Conservation (phyloP, 2,797 vertebrate genomes). For the Phataginus tetradactyla region DNA sequence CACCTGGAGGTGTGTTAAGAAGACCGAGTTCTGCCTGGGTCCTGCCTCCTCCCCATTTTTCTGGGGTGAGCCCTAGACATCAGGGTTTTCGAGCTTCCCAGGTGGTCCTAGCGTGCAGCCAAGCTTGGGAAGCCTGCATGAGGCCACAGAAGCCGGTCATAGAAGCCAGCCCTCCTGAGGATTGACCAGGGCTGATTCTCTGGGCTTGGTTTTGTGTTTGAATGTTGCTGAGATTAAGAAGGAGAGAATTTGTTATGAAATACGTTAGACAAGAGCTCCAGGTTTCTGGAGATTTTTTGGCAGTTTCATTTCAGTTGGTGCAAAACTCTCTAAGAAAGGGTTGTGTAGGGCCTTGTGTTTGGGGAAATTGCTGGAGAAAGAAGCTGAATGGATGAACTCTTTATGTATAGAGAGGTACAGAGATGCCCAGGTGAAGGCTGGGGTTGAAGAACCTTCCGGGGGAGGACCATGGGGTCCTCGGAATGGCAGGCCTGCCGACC, state of each 20-base stretch:
- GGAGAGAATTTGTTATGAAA: not conserved
- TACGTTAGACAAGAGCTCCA: not conserved
- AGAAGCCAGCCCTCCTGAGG: not conserved
- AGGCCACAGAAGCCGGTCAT: rapidly evolving
- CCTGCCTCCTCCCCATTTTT: not conserved
- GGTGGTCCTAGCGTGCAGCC: not conserved
- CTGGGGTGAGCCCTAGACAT: no score
- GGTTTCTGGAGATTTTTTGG: not conserved
- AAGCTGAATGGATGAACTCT: not conserved
- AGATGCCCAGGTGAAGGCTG: not conserved
- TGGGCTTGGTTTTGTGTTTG: not conserved
- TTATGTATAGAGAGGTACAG: not conserved
- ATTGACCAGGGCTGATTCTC: no score
- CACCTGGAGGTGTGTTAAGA: not conserved
- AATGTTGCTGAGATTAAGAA: not conserved
- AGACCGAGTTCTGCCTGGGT: not conserved
- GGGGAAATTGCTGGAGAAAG: not conserved
- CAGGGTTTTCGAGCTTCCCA: not conserved
- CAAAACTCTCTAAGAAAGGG: not conserved
- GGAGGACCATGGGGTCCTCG: no score
- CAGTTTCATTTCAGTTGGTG: not conserved
- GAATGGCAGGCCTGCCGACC: not conserved
- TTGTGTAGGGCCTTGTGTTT: not conserved
- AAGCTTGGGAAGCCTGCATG: no score
- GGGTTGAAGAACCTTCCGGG: not conserved